phyloP scores from a whole-genome alignment of 2,888 invertebrate species.

The Seladonia tumulorum region DNA sequence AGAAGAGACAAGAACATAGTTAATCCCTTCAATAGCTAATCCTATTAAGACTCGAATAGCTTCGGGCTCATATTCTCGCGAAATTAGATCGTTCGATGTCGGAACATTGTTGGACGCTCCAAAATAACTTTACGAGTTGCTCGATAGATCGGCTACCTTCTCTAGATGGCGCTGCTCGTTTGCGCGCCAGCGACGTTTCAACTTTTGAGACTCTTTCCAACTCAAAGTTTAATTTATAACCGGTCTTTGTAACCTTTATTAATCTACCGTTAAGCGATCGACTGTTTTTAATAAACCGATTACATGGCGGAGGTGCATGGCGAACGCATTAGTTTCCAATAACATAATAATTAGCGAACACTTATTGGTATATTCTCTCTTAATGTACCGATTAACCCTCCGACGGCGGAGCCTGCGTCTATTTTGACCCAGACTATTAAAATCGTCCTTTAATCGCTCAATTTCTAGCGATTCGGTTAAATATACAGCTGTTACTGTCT shows the following conservation, averaged over 20 bases:
- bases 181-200: neutral
- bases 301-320: neutral
- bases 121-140: neutral
- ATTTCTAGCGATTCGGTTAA: no score
- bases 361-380: no score
- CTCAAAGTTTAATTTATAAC: neutral
- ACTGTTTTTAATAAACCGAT: neutral
- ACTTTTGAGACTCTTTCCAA: neutral
- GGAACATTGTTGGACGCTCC: neutral
- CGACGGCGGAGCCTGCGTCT: neutral
- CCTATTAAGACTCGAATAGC: neutral
- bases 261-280: neutral
- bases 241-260: neutral
- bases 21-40: neutral
- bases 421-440: neutral
- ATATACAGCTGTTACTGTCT: no score
- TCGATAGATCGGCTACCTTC: neutral
- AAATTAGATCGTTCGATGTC: neutral
- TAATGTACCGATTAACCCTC: no score
- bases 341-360: neutral
- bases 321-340: neutral
- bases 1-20: neutral
- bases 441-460: neutral
- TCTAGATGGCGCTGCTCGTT: neutral
- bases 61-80: neutral